Conservation (phyloP, 1,140 invertebrate species). For the Lasioglossum baleicum region DNA sequence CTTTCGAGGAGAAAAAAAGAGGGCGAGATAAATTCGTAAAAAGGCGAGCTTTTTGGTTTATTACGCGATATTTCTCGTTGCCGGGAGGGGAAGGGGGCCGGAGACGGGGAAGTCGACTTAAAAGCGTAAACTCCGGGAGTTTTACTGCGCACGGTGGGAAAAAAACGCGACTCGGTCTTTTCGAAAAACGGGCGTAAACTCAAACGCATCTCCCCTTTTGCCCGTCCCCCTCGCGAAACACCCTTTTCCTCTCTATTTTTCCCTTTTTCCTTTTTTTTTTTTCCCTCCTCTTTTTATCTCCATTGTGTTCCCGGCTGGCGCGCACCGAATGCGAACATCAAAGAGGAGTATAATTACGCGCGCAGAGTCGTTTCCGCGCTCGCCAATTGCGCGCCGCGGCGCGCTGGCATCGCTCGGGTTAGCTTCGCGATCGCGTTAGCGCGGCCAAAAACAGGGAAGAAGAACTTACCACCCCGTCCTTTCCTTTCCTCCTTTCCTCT, state of each 20-base stretch:
- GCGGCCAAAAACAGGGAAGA: too few relatives aligned
- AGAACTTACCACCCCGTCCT: too few relatives aligned
- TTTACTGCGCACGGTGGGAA: too few relatives aligned
- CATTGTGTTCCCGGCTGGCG: slow-evolving; percentile 20
- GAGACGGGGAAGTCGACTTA: too few relatives aligned
- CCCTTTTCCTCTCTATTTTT: neutral
- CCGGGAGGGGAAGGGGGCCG: too few relatives aligned
- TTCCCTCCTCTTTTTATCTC: slow-evolving; percentile 36
- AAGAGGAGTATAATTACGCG: slow-evolving; percentile 42
- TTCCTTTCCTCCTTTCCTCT: too few relatives aligned
- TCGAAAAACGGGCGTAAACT: slow-evolving; percentile 25
- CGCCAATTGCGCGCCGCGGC: slow-evolving; percentile 21
- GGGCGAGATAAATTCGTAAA: slow-evolving; percentile 35
- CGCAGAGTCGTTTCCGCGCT: slow-evolving; percentile 7
- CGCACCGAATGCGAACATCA: slow-evolving; percentile 32
- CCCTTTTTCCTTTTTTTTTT: neutral
- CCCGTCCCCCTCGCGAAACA: too few relatives aligned
- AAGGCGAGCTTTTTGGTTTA: slow-evolving; percentile 42
- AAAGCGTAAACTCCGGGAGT: too few relatives aligned
- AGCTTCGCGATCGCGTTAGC: neutral
- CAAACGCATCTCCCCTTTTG: neutral
- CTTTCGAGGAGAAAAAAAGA: neutral
- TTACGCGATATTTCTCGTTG: slow-evolving; percentile 27
- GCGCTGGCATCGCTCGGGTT: slow-evolving; percentile 7
- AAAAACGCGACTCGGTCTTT: slow-evolving; percentile 28